phyloP scores from a whole-genome alignment of 2,888 invertebrate genomes.

The Tiliacea citrago region DNA sequence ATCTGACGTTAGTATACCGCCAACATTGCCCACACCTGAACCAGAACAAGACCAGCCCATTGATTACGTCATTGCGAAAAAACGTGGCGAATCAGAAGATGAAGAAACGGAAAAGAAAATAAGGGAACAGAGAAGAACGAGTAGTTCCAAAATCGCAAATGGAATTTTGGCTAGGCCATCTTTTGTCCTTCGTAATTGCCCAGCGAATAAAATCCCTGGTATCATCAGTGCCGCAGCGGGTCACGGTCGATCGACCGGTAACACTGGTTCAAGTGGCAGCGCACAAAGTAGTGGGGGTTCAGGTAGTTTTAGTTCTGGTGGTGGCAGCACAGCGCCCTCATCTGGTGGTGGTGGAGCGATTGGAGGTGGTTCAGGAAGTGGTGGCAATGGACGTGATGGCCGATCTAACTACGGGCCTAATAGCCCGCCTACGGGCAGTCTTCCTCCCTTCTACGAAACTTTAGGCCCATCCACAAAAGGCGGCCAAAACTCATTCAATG shows the following conservation, averaged over 20 bases:
- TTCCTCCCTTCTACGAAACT: conserved; percentile 97
- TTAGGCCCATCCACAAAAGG: conserved; percentile 92
- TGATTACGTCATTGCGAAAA: conserved; percentile 96
- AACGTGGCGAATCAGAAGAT: conserved; percentile 92
- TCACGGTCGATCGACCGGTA: conserved; percentile 93
- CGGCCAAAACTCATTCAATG: conserved; percentile 94
- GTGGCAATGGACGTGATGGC: conserved; percentile 95
- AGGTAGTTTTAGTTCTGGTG: conserved; percentile 90
- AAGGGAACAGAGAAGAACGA: conserved; percentile 93
- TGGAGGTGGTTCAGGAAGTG: conserved; percentile 94
- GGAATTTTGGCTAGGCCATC: conserved; percentile 89
- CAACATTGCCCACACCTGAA: conserved; percentile 88
- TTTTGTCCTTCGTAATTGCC: conserved; percentile 90
- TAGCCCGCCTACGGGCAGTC: conserved; percentile 96
- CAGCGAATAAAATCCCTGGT: conserved; percentile 91
- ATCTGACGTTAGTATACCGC: conserved; percentile 88
- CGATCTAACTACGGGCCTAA: conserved; percentile 96
- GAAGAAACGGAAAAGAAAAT: conserved; percentile 93
- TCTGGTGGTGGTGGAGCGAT: conserved; percentile 91
- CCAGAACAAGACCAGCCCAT: conserved; percentile 97
- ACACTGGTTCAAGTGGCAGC: conserved; percentile 88
- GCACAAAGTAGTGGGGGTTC: conserved; percentile 89
- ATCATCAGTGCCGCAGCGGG: conserved; percentile 95
- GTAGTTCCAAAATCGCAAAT: conserved; percentile 92
- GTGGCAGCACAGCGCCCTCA: conserved; percentile 90